Percentiles rank a stretch among this genome's conserved stretches.
These are phyloP conservation scores for Chironomus tepperi DNA, from an alignment of 1,140 invertebrate species.

Conservation along the genomic window DNA sequence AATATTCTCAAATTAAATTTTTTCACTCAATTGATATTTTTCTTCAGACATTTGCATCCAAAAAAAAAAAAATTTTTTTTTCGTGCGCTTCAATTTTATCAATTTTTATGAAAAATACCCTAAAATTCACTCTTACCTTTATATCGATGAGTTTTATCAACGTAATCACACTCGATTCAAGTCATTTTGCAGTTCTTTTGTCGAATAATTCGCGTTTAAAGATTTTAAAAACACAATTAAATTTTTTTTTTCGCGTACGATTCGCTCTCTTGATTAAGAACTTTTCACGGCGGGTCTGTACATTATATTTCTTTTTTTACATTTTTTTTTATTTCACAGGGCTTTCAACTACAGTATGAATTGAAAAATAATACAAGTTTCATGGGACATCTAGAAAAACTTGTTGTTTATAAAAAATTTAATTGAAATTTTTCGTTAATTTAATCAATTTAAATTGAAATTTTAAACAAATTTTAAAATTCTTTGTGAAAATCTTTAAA, in stretches of 20 bases:
- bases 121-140: constrained; percentile 1
- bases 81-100: neutral
- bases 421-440: no score
- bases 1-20: neutral
- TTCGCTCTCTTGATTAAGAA: constrained; percentile 12
- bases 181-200: constrained; percentile 17
- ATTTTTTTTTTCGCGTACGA: constrained; percentile 3
- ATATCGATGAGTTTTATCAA: constrained; percentile 17
- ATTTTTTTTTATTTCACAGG: no score
- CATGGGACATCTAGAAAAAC: no score
- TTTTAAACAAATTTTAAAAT: no score
- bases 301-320: neutral
- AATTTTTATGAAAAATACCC: neutral
- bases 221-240: constrained; percentile 10
- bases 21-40: neutral
- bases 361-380: no score
- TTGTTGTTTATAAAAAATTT: no score
- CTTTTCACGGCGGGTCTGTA: constrained; percentile 11
- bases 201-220: neutral
- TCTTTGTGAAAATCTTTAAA: no score
- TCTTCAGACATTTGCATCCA: neutral
- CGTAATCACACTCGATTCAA: neutral
- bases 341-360: no score
- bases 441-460: no score
- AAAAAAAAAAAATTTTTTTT: no score